These are phyloP conservation scores for Amphilophus citrinellus DNA, from an alignment of 2,113 vertebrate genomes.

Conservation along the genomic window DNA sequence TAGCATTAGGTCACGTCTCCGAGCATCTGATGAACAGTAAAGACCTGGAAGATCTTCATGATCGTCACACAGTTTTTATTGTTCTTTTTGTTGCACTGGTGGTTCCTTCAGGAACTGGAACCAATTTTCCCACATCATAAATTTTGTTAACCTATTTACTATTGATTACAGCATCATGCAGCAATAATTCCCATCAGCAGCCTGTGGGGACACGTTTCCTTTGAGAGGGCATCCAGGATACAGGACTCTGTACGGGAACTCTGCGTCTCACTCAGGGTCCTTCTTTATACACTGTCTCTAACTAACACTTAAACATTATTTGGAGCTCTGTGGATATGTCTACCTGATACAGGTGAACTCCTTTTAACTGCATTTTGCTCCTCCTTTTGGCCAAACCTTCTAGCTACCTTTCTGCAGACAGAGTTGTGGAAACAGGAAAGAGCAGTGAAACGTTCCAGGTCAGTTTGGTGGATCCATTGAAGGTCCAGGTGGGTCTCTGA, in stretches of 20 bases:
- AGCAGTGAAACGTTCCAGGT: neutral
- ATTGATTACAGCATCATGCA: neutral
- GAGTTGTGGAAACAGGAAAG: neutral
- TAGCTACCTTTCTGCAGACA: accelerated
- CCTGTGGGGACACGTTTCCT: neutral
- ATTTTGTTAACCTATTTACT: accelerated
- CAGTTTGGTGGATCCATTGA: neutral
- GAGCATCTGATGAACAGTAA: neutral
- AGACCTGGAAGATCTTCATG: neutral
- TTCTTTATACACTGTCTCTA: neutral
- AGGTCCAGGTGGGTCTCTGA: neutral
- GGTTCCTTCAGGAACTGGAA: too few species aligned
- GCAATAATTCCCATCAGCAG: neutral
- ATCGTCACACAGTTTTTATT: neutral
- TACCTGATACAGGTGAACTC: neutral
- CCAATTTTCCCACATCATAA: too few species aligned
- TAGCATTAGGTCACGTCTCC: neutral
- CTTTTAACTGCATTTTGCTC: neutral
- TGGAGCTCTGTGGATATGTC: neutral
- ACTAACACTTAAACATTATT: neutral
- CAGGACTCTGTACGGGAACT: neutral
- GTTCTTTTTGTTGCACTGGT: neutral
- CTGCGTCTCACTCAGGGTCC: neutral
- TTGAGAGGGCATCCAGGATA: neutral
- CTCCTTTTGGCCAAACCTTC: neutral